Conservation (phyloP, 2,888 invertebrate species). For the Dynastes hyllus region DNA sequence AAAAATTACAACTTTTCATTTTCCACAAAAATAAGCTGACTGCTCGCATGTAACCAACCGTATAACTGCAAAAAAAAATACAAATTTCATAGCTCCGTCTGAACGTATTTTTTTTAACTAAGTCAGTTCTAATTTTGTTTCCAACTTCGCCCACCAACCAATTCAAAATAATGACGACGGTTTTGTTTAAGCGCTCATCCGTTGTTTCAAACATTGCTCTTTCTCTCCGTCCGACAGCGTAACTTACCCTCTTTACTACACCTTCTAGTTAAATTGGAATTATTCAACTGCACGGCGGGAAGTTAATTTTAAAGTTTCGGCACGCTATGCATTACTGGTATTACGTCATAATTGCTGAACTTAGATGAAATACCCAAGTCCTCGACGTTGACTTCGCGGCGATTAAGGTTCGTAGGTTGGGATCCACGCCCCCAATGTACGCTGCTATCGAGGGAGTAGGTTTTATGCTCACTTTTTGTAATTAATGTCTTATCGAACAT, state of each 20-base stretch:
- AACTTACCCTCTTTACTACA: not conserved
- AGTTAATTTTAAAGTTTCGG: conserved; percentile 37
- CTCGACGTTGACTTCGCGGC: conserved; percentile 20
- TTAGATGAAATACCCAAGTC: conserved; percentile 33
- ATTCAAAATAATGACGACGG: conserved; percentile 19
- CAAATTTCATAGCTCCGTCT: too few species aligned
- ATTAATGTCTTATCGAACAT: not conserved
- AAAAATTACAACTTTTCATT: too few species aligned
- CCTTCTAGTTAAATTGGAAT: conserved; percentile 25
- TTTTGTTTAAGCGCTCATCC: conserved; percentile 5
- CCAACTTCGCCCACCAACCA: conserved; percentile 1
- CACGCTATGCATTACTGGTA: conserved; percentile 34
- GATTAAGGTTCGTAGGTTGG: conserved; percentile 22
- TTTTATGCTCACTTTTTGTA: conserved; percentile 4
- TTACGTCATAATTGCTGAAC: conserved; percentile 39
- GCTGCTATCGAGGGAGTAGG: not conserved
- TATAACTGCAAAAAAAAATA: too few species aligned
- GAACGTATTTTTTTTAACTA: not conserved
- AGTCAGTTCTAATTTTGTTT: conserved; percentile 11
- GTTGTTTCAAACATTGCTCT: not conserved
- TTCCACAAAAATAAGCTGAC: too few species aligned
- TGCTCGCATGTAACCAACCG: too few species aligned
- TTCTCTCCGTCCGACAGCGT: not conserved
- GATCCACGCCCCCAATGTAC: conserved; percentile 14
- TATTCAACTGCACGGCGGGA: conserved; percentile 30